Conservation (phyloP, 2,888 invertebrate species). For the Stenodema calcarata region DNA sequence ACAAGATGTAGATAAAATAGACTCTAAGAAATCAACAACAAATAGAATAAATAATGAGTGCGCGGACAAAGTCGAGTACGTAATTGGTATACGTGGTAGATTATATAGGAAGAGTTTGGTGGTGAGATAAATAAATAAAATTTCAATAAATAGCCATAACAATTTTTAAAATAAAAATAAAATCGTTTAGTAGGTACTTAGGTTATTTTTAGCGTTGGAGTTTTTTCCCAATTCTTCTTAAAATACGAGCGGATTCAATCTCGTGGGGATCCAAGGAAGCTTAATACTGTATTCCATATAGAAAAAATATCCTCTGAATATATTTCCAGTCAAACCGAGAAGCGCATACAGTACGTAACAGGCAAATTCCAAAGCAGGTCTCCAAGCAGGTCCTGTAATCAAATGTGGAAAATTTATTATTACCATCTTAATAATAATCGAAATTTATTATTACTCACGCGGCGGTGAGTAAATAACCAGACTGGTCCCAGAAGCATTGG, state of each 20-base stretch:
- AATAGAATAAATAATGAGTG: constrained; percentile 7
- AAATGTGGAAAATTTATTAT: not conserved
- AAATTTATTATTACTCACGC: too few relatives aligned
- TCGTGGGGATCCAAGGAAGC: not conserved
- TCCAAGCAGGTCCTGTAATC: not conserved
- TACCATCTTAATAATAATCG: too few relatives aligned
- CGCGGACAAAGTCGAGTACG: not conserved
- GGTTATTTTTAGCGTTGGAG: not conserved
- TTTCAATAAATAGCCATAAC: not conserved
- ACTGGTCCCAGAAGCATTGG: too few relatives aligned
- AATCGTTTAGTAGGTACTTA: not conserved
- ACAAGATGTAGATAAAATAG: constrained; percentile 18
- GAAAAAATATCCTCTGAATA: constrained; percentile 1
- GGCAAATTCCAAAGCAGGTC: not conserved
- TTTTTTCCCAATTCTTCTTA: not conserved
- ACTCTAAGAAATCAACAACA: constrained; percentile 24
- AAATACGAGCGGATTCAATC: not conserved
- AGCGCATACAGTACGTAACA: not conserved
- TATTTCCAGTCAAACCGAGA: not conserved
- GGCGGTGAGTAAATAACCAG: too few relatives aligned
- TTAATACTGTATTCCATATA: constrained; percentile 4
- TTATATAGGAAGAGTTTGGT: constrained; percentile 17
- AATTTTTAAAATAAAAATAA: not conserved
- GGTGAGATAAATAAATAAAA: constrained; percentile 6
- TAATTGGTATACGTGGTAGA: constrained; percentile 30